Conservation (phyloP, 2,797 vertebrate species). For the Rhincodon typus region DNA sequence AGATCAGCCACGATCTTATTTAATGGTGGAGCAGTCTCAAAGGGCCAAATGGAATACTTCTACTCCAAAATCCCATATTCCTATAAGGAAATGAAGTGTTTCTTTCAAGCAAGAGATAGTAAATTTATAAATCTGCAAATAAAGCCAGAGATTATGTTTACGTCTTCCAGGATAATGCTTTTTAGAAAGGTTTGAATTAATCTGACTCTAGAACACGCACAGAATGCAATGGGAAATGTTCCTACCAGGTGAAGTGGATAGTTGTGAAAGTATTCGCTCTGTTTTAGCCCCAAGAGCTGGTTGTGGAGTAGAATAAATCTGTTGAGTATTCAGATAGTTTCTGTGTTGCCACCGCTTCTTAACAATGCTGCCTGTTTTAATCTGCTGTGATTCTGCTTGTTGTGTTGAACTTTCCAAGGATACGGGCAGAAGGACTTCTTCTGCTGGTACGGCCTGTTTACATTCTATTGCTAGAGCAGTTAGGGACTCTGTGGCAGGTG, state of each 20-base stretch:
- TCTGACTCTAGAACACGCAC: neutral
- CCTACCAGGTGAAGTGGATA: slow-evolving; percentile 12
- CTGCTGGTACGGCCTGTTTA: neutral
- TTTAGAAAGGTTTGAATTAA: neutral
- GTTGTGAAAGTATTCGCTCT: neutral
- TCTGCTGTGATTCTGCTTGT: neutral
- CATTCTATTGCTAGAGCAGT: neutral
- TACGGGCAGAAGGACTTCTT: neutral
- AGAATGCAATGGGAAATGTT: neutral
- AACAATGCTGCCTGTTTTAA: neutral
- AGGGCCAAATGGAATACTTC: no score
- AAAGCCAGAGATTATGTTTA: neutral
- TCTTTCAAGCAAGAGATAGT: neutral
- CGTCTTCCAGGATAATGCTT: neutral
- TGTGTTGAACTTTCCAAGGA: neutral
- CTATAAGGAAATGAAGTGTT: neutral
- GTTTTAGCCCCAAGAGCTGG: neutral
- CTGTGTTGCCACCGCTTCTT: neutral
- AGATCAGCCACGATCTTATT: no score
- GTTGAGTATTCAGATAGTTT: neutral
- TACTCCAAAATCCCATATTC: no score
- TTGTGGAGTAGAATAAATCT: neutral
- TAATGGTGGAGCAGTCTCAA: no score
- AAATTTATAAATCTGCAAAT: neutral
- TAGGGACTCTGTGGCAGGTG: neutral